Conservation (phyloP, 37 sponge, comb jelly and placozoan species). For the Eunapius fragilis region DNA sequence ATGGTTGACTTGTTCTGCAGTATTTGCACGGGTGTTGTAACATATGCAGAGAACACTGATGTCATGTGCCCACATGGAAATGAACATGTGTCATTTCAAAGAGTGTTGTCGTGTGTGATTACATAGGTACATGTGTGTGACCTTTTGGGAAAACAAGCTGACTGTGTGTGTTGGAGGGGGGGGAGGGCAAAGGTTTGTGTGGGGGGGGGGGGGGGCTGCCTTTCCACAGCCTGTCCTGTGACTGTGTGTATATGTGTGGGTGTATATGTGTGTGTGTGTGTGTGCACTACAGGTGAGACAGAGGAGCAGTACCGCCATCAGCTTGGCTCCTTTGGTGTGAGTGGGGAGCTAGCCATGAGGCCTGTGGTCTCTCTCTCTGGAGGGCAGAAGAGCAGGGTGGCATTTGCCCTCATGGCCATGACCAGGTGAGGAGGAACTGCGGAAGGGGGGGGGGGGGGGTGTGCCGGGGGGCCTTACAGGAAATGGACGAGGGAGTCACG, state of each 20-base stretch:
- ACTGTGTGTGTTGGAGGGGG: no score
- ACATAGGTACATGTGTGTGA: neutral
- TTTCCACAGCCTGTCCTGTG: neutral
- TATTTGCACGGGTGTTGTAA: no score
- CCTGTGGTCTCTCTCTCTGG: conserved; percentile 84
- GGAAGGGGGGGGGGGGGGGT: neutral
- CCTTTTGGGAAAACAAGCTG: no score
- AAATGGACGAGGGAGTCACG: no score
- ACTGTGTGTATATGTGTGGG: neutral
- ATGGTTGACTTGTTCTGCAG: no score
- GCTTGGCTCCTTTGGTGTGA: conserved; percentile 82
- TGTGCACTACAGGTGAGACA: conserved; percentile 25
- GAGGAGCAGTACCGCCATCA: conserved; percentile 78
- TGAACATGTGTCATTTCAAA: no score
- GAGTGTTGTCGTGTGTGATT: no score
- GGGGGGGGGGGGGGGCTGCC: no score
- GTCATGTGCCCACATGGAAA: no score
- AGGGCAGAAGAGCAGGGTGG: conserved; percentile 87
- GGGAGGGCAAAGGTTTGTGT: no score
- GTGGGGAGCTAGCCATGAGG: conserved; percentile 87
- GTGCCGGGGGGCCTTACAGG: no score
- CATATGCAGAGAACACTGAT: no score
- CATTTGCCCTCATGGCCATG: conserved; percentile 74
- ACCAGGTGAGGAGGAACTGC: conserved; percentile 33
- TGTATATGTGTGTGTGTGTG: neutral